These are phyloP conservation scores for Sakesphorus luctuosus DNA, from an alignment of 2,113 vertebrate species.

Conservation along the genomic window DNA sequence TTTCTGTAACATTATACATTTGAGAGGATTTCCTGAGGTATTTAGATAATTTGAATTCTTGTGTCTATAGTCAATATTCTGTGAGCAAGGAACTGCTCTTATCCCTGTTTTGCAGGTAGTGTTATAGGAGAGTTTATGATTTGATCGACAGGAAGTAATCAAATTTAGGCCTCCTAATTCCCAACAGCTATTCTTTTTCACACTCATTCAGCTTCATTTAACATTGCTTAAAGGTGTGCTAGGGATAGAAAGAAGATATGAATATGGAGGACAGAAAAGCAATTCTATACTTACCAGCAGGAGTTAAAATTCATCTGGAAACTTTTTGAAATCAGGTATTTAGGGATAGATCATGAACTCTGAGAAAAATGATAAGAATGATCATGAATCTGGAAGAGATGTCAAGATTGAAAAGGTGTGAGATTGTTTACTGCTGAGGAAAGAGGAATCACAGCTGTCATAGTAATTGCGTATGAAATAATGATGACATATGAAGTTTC, in stretches of 20 bases:
- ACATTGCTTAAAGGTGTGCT: background rate
- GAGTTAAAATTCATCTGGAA: background rate
- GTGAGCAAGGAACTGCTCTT: background rate
- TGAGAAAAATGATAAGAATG: background rate
- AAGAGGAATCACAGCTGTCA: constrained; percentile 17
- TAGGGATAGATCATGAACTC: background rate
- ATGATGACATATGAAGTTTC: background rate
- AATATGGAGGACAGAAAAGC: background rate
- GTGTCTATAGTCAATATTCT: background rate
- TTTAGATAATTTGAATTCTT: background rate
- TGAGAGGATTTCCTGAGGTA: background rate
- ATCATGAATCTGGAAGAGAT: background rate
- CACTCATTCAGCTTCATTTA: background rate
- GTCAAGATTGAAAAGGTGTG: background rate
- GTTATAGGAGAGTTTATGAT: background rate
- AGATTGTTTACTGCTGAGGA: constrained; percentile 5
- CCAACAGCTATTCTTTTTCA: background rate
- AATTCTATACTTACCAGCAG: background rate
- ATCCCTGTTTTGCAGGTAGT: background rate
- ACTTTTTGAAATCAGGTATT: background rate
- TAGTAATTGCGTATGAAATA: background rate
- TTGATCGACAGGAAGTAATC: background rate
- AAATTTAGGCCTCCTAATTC: background rate
- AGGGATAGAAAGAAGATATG: background rate
- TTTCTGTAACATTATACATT: background rate